Conservation (phyloP, 2,888 invertebrate species). For the Mermis nigrescens region DNA sequence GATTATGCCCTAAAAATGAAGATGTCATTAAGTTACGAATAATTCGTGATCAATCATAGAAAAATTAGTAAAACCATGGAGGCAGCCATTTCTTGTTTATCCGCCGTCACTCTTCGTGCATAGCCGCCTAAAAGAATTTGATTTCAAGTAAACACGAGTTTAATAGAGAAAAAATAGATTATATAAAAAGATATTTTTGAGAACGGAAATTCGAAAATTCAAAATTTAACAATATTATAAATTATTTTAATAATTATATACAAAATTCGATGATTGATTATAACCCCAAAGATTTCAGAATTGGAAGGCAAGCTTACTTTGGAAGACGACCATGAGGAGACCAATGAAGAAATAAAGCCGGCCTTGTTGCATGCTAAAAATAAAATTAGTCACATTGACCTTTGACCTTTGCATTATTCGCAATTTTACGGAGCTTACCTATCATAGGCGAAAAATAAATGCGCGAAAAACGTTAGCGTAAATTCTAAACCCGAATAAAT, state of each 20-base stretch:
- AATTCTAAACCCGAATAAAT: slow-evolving; percentile 90
- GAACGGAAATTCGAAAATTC: too few species aligned
- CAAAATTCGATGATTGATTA: too few species aligned
- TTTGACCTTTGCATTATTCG: too few species aligned
- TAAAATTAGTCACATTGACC: not conserved
- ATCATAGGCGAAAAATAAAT: slow-evolving; percentile 67
- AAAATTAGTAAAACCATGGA: too few species aligned
- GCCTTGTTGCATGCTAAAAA: slow-evolving; percentile 73
- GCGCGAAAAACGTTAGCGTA: slow-evolving; percentile 84
- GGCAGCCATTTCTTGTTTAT: too few species aligned
- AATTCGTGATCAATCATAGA: too few species aligned
- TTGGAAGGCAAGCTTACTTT: slow-evolving; percentile 41
- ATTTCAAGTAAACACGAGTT: slow-evolving; percentile 27
- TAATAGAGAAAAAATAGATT: slow-evolving; percentile 6
- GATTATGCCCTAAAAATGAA: slow-evolving; percentile 52
- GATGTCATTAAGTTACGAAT: too few species aligned
- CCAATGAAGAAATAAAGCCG: slow-evolving; percentile 91
- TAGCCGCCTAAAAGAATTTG: slow-evolving; percentile 43
- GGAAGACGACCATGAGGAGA: slow-evolving; percentile 67
- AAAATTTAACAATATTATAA: too few species aligned
- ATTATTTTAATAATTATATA: too few species aligned
- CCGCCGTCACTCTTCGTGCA: slow-evolving; percentile 57
- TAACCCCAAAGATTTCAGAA: too few species aligned
- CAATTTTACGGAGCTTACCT: slow-evolving; percentile 33
- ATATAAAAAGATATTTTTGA: too few species aligned